Evolutionary conservation across 1,140 invertebrate species (phyloP).

Genomic region (Ceratoteleas bidentatus): DNA sequence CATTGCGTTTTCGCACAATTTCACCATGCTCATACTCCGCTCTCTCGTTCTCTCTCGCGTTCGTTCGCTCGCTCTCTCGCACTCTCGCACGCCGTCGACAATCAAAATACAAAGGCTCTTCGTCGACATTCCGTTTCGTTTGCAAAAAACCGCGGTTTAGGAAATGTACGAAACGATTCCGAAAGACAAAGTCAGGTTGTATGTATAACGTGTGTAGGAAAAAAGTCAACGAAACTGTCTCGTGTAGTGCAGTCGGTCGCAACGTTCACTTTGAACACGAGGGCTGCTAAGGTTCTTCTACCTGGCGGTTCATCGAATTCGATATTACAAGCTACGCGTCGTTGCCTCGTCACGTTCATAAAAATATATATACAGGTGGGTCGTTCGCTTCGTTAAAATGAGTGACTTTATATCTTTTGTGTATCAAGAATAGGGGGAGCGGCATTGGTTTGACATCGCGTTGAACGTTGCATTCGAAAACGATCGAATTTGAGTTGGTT

Average conservation of each 20-base stretch:
- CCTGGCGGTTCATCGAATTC: constrained; percentile 64
- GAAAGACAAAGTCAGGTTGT: constrained; percentile 36
- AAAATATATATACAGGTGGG: constrained; percentile 80
- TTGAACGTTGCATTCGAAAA: constrained; percentile 64
- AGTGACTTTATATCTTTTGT: constrained; percentile 67
- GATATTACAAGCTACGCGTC: constrained; percentile 79
- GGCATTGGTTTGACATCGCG: constrained; percentile 60
- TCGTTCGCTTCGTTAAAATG: constrained; percentile 72
- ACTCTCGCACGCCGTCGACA: constrained; percentile 25
- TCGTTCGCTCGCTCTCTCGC: constrained; percentile 17
- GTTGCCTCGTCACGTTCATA: constrained; percentile 80
- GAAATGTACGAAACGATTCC: constrained; percentile 56
- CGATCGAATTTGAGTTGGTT: constrained; percentile 50
- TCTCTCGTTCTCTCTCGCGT: constrained; percentile 30
- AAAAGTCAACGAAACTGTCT: constrained; percentile 47
- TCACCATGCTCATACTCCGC: constrained; percentile 44
- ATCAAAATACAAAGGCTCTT: constrained; percentile 57
- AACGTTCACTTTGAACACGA: constrained; percentile 60
- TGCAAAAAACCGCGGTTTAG: constrained; percentile 51
- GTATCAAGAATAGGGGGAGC: constrained; percentile 64
- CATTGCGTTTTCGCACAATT: constrained; percentile 57
- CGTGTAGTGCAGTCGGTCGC: constrained; percentile 58
- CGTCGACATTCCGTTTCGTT: constrained; percentile 37
- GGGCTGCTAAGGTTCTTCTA: constrained; percentile 54
- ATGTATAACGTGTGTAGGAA: constrained; percentile 13